Evolutionary conservation across 1,140 invertebrate genomes (phyloP), one percentile per base, ranked within the genome.

Genomic region (Sesamia nonagrioides): DNA sequence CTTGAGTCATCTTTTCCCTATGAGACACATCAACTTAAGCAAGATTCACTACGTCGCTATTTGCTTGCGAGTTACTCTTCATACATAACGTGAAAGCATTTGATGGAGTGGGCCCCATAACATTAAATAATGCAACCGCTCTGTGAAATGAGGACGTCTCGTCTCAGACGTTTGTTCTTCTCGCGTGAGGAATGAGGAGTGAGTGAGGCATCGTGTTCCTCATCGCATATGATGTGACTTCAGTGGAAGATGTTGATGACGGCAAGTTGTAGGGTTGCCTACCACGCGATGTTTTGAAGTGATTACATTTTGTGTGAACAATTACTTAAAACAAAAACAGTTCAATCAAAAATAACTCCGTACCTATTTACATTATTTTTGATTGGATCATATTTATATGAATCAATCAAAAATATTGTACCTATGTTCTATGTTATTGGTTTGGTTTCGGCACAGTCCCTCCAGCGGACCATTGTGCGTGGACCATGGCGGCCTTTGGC

Each of bases 111-210:
- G 21, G 7, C 37, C 72, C 17, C 75, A 77, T 74, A 84, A 78
- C 75, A 50, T 79, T 87, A 83, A 86, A 86, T 89, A 85, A 89
- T 89, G 84, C 86, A 89, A 54, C 27, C 18, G 74, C 80, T 80
- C 81, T 81, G 66, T 18, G 80, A 83, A 87, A 84, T 83, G 79
- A 87, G 82, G 82, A 73, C 37, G 37, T 27, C 27, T 27, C 78
- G 78, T 81, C 78, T 80, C 72, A 72, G 37, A 74, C 63, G 60
- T 73, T 71, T 60, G 63, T 68, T 80, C 78, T 33, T 15, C 52
- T 11, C 18, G 58, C 13, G 27, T 63, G 83, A 86, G 66, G 42
- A 69, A 69, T 69, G 60, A 40, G 37, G 33, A 40, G 60, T 37
- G 40, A 45, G 61, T 27, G 42, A 17, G 27, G 13, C 15, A 13